Evolutionary conservation across 2,797 vertebrate genomes (phyloP).

Genomic region (Tangara arthus): DNA sequence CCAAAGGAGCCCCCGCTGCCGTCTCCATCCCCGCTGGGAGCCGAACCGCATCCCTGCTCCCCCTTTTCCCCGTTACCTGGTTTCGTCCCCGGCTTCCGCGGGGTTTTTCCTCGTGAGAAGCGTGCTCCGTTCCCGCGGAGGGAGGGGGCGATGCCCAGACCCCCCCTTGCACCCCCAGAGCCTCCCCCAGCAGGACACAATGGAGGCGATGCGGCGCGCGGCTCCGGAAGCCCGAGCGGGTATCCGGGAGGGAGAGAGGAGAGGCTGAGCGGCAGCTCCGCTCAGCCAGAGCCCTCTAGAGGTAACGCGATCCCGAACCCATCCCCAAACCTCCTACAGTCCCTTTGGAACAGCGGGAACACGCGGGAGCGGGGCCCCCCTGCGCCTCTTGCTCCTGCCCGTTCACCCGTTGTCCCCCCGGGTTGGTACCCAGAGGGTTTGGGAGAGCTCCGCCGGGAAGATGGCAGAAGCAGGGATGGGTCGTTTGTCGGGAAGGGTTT

Average conservation of each 20-base stretch:
- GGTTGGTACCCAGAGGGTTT: fast-evolving
- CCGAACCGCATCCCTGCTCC: no score
- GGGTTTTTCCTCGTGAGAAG: not conserved
- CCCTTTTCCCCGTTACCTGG: not conserved
- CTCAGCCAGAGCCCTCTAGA: not conserved
- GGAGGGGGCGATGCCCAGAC: fast-evolving
- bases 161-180: fast-evolving
- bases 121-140: not conserved
- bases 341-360: not conserved
- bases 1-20: not conserved
- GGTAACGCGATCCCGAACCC: not conserved
- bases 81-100: not conserved
- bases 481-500: not conserved
- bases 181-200: not conserved
- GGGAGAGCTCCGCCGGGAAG: no score
- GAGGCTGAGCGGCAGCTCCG: not conserved
- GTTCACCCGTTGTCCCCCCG: no score
- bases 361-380: no score
- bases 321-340: fast-evolving
- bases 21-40: not conserved
- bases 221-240: not conserved
- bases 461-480: not conserved
- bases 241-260: not conserved
- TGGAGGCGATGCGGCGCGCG: not conserved
- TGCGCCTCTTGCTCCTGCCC: not conserved